Evolutionary conservation across 2,888 invertebrate genomes (phyloP).

Genomic region (Eristalis arbustorum): DNA sequence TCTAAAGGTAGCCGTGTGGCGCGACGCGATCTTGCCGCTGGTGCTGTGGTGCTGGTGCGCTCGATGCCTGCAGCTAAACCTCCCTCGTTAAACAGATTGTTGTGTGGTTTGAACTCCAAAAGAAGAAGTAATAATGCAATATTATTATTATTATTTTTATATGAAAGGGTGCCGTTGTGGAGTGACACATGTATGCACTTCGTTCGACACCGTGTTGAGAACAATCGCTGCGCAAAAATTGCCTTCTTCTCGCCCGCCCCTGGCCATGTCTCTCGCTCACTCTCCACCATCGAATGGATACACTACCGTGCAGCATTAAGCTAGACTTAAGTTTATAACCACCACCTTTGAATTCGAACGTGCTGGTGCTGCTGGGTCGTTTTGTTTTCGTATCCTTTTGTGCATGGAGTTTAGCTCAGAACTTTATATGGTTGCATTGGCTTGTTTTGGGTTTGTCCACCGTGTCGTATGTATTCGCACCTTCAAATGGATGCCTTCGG

Average conservation of each 20-base stretch:
- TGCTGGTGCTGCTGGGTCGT: background rate
- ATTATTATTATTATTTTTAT: constrained; percentile 70
- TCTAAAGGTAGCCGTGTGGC: constrained; percentile 8
- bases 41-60: background rate
- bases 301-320: background rate
- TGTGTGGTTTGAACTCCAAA: constrained; percentile 68
- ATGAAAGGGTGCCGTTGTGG: constrained; percentile 73
- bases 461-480: constrained; percentile 46
- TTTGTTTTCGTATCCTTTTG: constrained; percentile 36
- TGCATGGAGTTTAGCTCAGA: constrained; percentile 26
- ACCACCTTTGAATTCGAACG: constrained; percentile 1
- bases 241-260: constrained; percentile 11
- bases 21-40: background rate
- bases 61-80: constrained; percentile 73
- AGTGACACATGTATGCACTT: constrained; percentile 80
- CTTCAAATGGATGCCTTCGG: constrained; percentile 35
- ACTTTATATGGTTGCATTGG: constrained; percentile 66
- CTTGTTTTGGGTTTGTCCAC: constrained; percentile 34
- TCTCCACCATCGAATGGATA: background rate
- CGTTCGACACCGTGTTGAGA: constrained; percentile 77
- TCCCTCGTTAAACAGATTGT: constrained; percentile 80
- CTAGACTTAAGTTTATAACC: background rate
- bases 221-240: constrained; percentile 71
- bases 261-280: too few relatives aligned
- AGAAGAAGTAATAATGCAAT: constrained; percentile 77